Conservation (phyloP, 2,797 vertebrate genomes). For the Manis crassicaudata region DNA sequence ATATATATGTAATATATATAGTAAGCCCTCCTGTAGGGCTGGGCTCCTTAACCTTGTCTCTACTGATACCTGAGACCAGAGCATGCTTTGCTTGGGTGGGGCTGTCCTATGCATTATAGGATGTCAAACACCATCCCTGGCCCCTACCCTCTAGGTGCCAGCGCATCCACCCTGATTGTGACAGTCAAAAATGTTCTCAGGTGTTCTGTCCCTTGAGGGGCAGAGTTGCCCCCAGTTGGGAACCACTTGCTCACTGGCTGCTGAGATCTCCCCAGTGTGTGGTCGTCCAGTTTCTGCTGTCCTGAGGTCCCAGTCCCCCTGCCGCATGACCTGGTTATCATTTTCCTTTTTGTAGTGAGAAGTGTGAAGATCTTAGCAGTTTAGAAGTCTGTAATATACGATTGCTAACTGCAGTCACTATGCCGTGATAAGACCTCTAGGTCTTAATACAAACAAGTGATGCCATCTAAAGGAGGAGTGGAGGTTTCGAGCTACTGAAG, state of each 20-base stretch:
- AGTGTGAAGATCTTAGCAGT: too few species aligned
- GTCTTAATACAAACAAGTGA: too few species aligned
- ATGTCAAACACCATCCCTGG: background rate
- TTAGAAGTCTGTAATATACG: too few species aligned
- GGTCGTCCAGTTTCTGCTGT: background rate
- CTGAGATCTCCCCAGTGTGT: background rate
- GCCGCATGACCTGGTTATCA: too few species aligned
- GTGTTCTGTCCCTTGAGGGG: background rate
- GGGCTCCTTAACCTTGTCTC: too few species aligned
- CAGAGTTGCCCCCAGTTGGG: background rate
- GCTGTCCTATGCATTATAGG: accelerated
- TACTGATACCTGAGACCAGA: accelerated
- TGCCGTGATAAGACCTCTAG: too few species aligned
- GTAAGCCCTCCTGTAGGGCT: too few species aligned
- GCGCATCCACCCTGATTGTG: too few species aligned
- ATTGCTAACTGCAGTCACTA: too few species aligned
- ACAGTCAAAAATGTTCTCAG: background rate
- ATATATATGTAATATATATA: too few species aligned
- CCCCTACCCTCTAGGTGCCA: background rate
- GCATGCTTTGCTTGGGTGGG: background rate
- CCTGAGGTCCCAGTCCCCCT: too few species aligned
- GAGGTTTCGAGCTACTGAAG: background rate
- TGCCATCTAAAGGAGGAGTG: accelerated
- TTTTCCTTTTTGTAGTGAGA: too few species aligned
- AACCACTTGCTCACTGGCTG: background rate